Evolutionary conservation across 1,140 invertebrate species (phyloP), one percentile per base, ranked within the genome.

Genomic region (Geopemphigus sp.): DNA sequence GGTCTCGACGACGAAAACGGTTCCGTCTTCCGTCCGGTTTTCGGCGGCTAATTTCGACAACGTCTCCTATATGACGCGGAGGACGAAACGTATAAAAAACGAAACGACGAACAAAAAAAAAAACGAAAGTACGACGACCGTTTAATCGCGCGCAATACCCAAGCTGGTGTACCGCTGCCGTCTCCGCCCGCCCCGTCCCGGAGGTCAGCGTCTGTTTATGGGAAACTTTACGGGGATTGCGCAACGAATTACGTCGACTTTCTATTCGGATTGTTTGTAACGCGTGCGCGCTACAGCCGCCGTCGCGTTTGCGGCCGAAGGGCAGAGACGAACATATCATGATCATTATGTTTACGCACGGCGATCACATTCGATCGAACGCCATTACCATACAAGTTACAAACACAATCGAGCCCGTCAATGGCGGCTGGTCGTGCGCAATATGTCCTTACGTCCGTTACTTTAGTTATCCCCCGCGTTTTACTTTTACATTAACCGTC

Each of bases 1-100:
- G 17, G 74, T 47, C 59, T 61, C 57, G 45, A 50, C 45, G n/a
- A 78, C 39, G 39, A 63, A 26, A n/a, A 59, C 32, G 14, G 15
- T 47, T 10, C 45, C 74, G 39, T 78, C 17, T 26, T 50, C 74
- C 14, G 74, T 50, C 2, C 22, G 57, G 10, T 47, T 78, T 26
- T 78, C 74, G n/a, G 57, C 22, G 53, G 15, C n/a, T 22, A 78
- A 19, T 12, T 63, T 63, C 59, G 24, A 45, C 12, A 78, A 54
- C 11, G 39, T 78, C 22, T 63, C 74, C 74, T 78, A 14, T 76
- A 6, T 10, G 8, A 39, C 3, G 32, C 3, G 32, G 32, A 8
- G 3, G 32, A 8, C 8, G 32, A 39, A 8, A 6, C n/a, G 56
- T 24, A 57, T 10, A 24, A 57, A 57, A 24, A 56, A 56, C 17